These are phyloP conservation scores for Nemoura dubitans DNA, from an alignment of 2,888 invertebrate species.

Conservation along the genomic window DNA sequence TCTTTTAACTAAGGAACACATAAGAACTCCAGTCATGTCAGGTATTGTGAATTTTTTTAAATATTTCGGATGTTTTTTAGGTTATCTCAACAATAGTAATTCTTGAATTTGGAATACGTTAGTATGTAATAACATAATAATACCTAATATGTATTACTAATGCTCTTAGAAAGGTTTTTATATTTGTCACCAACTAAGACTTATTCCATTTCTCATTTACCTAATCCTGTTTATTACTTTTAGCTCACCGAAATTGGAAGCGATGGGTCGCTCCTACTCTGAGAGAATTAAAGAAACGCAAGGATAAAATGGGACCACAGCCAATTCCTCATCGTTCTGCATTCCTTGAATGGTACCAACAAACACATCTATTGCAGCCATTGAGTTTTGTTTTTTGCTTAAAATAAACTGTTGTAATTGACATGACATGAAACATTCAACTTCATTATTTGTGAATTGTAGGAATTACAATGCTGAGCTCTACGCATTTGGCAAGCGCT, in stretches of 20 bases:
- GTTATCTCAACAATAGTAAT: not conserved
- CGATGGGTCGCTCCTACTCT: constrained; percentile 78
- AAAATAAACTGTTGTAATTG: too few species aligned
- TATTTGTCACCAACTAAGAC: too few species aligned
- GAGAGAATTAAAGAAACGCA: constrained; percentile 68
- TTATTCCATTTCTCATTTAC: too few species aligned
- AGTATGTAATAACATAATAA: too few species aligned
- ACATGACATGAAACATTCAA: too few species aligned
- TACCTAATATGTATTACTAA: too few species aligned
- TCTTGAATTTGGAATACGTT: too few species aligned
- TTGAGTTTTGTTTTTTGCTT: too few species aligned
- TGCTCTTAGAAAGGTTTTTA: too few species aligned
- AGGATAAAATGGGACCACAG: constrained; percentile 68
- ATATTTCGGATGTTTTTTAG: not conserved
- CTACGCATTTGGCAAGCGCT: constrained; percentile 85
- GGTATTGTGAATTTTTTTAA: not conserved
- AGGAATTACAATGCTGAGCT: constrained; percentile 92
- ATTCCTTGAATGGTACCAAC: constrained; percentile 59
- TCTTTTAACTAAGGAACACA: constrained; percentile 40
- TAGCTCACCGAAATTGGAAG: constrained; percentile 61
- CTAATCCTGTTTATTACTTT: not conserved
- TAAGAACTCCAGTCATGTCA: not conserved
- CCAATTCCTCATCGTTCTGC: constrained; percentile 65
- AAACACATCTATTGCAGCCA: too few species aligned
- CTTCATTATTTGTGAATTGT: too few species aligned